These are phyloP conservation scores for Darevskia nairensis DNA, from an alignment of 2,797 vertebrate genomes.

Conservation along the genomic window DNA sequence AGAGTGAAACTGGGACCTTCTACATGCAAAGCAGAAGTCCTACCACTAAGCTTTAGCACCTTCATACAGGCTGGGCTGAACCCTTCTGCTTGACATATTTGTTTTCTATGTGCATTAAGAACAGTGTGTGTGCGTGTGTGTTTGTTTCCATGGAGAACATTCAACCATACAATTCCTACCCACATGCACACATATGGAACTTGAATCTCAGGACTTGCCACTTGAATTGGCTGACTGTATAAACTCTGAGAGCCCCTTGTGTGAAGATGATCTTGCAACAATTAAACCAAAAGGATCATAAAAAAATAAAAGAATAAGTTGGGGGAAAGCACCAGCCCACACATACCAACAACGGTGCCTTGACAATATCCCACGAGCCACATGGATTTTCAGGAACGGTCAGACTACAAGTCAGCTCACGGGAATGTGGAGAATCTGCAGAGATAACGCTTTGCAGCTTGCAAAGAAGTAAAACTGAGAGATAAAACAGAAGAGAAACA, in stretches of 20 bases:
- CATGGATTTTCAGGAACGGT: background rate
- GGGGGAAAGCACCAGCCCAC: background rate
- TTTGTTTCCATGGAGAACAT: background rate
- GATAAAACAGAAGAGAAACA: slow-evolving; percentile 20
- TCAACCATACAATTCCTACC: no score
- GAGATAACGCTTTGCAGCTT: rapidly evolving
- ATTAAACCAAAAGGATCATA: background rate
- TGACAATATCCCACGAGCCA: background rate
- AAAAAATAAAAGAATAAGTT: no score
- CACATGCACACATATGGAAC: background rate
- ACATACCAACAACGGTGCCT: background rate
- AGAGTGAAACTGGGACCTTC: background rate
- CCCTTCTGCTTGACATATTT: rapidly evolving
- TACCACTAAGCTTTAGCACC: background rate
- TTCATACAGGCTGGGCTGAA: background rate
- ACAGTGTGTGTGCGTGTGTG: rapidly evolving
- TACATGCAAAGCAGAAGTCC: background rate
- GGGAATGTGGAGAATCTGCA: slow-evolving; percentile 10
- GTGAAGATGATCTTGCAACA: background rate
- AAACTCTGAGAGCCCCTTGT: no score
- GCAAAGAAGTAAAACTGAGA: background rate
- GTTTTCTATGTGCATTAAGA: background rate
- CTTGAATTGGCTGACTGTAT: background rate
- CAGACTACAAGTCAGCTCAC: background rate
- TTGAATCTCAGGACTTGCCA: background rate